A percentile compares a stretch with the other conserved stretches of the same genome.
Conservation (phyloP, 37 sponge, comb jelly and placozoan species). For the Ephydatia muelleri region DNA sequence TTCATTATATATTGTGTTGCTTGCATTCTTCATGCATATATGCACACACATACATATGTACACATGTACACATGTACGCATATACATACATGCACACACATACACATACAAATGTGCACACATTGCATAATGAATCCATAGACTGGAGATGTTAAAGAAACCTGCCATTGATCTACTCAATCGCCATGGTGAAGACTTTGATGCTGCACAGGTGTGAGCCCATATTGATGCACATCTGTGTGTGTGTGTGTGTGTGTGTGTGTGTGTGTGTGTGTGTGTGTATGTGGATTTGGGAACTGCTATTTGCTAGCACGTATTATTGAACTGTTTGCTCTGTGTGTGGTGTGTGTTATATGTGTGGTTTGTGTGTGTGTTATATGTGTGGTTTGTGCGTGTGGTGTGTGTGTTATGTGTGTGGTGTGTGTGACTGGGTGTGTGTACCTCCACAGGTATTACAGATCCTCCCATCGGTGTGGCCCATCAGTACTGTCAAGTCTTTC, state of each 20-base stretch:
- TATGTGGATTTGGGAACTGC: too few species aligned
- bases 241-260: constrained; percentile 7
- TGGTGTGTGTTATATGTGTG: constrained; percentile 14
- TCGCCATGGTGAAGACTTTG: constrained; percentile 70
- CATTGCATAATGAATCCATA: background rate
- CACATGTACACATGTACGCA: background rate
- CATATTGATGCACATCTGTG: background rate
- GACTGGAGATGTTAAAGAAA: constrained; percentile 25
- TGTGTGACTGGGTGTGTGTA: background rate
- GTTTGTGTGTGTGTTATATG: background rate
- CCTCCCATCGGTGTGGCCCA: constrained; percentile 76
- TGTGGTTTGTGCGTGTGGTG: constrained; percentile 7
- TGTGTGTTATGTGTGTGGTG: background rate
- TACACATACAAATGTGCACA: background rate
- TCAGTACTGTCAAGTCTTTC: constrained; percentile 63
- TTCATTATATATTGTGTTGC: too few species aligned
- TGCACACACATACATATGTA: too few species aligned
- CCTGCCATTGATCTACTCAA: constrained; percentile 82
- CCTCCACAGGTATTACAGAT: constrained; percentile 59
- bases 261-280: constrained; percentile 19
- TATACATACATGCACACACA: background rate
- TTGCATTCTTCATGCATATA: too few species aligned
- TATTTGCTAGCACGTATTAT: too few species aligned
- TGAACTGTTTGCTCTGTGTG: too few species aligned
- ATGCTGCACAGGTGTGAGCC: constrained; percentile 63